These are phyloP conservation scores for Trematocara unimaculatum DNA, from an alignment of 2,113 vertebrate genomes.

Conservation along the genomic window DNA sequence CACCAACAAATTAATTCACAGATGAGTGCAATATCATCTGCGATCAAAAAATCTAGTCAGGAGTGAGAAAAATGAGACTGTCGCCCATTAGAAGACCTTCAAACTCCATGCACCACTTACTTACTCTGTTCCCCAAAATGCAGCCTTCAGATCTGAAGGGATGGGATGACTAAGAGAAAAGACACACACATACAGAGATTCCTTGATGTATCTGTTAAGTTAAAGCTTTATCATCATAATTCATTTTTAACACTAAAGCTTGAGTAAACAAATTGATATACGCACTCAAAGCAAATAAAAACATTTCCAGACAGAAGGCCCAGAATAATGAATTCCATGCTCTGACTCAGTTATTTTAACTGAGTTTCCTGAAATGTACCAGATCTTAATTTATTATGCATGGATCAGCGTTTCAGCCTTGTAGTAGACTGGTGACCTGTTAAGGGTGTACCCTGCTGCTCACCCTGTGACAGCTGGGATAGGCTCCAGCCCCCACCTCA, in stretches of 20 bases:
- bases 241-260: neutral
- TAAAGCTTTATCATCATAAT: neutral
- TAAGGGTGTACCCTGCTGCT: no score
- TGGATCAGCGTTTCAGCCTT: neutral
- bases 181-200: neutral
- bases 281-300: neutral
- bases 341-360: neutral
- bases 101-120: neutral
- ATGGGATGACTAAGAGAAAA: neutral
- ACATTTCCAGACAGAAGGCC: neutral
- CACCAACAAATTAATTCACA: neutral
- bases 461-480: neutral
- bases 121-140: neutral
- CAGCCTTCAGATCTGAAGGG: neutral
- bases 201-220: neutral
- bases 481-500: neutral
- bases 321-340: neutral
- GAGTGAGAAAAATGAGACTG: neutral
- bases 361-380: neutral
- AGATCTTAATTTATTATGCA: neutral
- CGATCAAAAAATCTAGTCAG: neutral
- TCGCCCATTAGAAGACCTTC: neutral
- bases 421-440: neutral
- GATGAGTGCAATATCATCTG: neutral
- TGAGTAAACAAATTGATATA: neutral